Percentiles rank a stretch among this genome's conserved stretches.
These are phyloP conservation scores for Atta colombica DNA, from an alignment of 1,140 invertebrate genomes.

Conservation along the genomic window DNA sequence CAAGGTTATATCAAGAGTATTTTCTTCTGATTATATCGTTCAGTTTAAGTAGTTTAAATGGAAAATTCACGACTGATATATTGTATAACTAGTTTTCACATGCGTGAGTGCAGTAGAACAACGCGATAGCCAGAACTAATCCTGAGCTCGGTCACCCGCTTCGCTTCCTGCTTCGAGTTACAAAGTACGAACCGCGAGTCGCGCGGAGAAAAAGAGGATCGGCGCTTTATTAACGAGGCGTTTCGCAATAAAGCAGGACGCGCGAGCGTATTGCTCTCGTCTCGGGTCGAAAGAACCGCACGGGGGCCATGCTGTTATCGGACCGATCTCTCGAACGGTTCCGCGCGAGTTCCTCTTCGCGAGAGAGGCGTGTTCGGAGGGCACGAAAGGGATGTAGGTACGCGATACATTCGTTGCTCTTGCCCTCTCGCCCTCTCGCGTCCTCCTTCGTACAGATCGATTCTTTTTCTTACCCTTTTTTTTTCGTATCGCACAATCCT, in stretches of 20 bases:
- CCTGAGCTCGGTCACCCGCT: conserved; percentile 64
- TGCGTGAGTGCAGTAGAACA: conserved; percentile 17
- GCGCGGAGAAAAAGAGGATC: conserved; percentile 58
- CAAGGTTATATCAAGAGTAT: neutral
- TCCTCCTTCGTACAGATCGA: conserved; percentile 20
- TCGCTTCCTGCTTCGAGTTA: conserved; percentile 69
- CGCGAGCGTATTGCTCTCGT: conserved; percentile 69
- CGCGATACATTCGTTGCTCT: conserved; percentile 49
- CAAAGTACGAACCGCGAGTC: conserved; percentile 42
- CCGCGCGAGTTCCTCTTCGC: conserved; percentile 60
- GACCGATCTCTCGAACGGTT: conserved; percentile 72
- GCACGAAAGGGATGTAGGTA: conserved; percentile 64
- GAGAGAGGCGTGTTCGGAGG: conserved; percentile 59
- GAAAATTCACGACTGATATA: neutral
- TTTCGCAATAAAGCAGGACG: conserved; percentile 72
- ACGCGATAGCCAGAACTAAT: conserved; percentile 59
- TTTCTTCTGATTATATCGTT: neutral
- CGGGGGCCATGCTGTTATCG: conserved; percentile 74
- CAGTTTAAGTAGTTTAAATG: neutral
- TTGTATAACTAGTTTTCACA: conserved; percentile 16
- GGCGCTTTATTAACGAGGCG: conserved; percentile 78
- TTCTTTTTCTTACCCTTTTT: conserved; percentile 31
- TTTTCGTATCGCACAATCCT: conserved; percentile 12
- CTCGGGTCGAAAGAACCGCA: conserved; percentile 70
- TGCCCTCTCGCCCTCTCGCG: conserved; percentile 43